Evolutionary conservation across 1,140 invertebrate genomes (phyloP), one percentile per base, ranked within the genome.

Genomic region (Magallana gigas): DNA sequence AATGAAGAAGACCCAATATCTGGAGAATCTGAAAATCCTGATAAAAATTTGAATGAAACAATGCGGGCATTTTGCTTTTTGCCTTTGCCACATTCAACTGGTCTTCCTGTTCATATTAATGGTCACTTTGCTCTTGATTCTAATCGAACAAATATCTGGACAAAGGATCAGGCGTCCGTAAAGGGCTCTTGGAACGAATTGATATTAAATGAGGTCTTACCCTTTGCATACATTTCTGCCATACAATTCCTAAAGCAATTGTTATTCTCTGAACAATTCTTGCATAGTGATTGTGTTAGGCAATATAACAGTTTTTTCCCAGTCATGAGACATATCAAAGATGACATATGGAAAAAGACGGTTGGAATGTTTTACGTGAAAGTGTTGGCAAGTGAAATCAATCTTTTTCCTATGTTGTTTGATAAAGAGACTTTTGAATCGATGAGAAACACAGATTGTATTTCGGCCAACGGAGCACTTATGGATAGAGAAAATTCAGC

Each of bases 31-130:
- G 62, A 16, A 16, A 18, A 14, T 16, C 18, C 18, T 3, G 14
- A 36, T 14, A 8, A 14, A n/a, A 82, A 16, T 82, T 57, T 18
- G 36, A 36, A 3, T 5, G 58, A 86, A n/a, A 85, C 29, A n/a
- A 16, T 84, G 8, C 90, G 90, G 64, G 90, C 90, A 12, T 94
- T 92, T 88, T 94, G 94, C 83, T 93, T 93, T 87, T 89, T 94
- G 11, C 94, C 94, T 12, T 88, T 94, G 1, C 93, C 93, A 29
- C 81, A 92, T 8, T 64, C 87, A n/a, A 93, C 93, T 12, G 90
- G 90, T 14, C 84, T 94, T 8, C 94, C 93, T 18, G 90, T 93
- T 8, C 91, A 94, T 84, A 90, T 94, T 8, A 94, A 94, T 91
- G 94, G 93, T 0, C 91, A 94, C 83, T 94, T 94, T 92, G 93